Percentiles rank a stretch among this genome's conserved stretches.
Conservation (phyloP, 2,797 vertebrate species). For the Eospalax fontanierii region DNA sequence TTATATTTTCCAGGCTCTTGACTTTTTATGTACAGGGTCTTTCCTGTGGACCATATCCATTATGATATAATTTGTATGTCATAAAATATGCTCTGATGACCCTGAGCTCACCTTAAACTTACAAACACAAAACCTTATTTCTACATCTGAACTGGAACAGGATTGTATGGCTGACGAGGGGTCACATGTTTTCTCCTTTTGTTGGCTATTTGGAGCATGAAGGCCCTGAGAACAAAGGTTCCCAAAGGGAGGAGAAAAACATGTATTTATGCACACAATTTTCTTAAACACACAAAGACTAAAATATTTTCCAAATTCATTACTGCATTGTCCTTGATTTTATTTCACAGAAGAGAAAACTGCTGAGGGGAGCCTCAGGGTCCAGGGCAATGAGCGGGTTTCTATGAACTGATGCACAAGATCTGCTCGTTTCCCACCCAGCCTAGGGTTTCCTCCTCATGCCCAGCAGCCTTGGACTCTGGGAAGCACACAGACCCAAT, state of each 20-base stretch:
- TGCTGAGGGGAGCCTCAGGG: neutral
- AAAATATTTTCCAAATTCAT: neutral
- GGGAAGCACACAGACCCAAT: neutral
- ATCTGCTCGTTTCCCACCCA: neutral
- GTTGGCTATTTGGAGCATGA: conserved; percentile 9
- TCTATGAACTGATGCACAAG: neutral
- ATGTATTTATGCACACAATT: too few species aligned
- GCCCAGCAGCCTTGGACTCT: neutral
- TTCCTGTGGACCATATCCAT: neutral
- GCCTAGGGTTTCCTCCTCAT: neutral
- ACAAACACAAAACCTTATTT: conserved; percentile 10
- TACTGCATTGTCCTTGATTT: conserved; percentile 16
- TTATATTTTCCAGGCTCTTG: neutral
- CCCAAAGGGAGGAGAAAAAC: conserved; percentile 16
- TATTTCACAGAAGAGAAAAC: neutral
- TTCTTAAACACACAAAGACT: conserved; percentile 40
- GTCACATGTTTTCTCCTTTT: neutral
- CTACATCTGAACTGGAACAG: conserved; percentile 12
- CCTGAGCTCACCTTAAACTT: conserved; percentile 10
- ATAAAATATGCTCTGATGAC: neutral
- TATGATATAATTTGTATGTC: neutral
- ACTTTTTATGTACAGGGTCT: neutral
- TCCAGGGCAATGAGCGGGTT: neutral
- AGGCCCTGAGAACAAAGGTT: neutral
- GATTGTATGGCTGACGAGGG: neutral